Conservation (phyloP, 2,113 vertebrate genomes). For the Solea senegalensis region DNA sequence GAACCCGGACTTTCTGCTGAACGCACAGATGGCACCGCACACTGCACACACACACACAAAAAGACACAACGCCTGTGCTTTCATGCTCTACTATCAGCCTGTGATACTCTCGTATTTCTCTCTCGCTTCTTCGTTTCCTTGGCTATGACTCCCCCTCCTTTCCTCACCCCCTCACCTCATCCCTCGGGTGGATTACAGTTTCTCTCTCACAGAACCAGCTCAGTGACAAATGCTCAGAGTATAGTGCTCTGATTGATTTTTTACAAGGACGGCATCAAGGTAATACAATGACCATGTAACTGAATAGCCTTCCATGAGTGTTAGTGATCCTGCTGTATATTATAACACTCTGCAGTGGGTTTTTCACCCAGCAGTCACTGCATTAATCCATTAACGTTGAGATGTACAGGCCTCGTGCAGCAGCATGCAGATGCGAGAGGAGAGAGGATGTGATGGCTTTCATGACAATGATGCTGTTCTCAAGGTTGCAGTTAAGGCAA, state of each 20-base stretch:
- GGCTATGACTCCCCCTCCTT: constrained; percentile 9
- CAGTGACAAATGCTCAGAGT: constrained; percentile 47
- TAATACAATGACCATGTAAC: constrained; percentile 60
- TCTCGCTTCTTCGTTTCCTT: constrained; percentile 1
- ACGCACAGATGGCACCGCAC: constrained; percentile 48
- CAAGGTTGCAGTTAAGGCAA: neutral
- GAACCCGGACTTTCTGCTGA: constrained; percentile 77
- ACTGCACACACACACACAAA: constrained; percentile 39
- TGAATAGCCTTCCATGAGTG: constrained; percentile 35
- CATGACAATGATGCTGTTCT: neutral
- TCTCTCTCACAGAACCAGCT: constrained; percentile 19
- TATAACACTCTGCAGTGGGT: constrained; percentile 13
- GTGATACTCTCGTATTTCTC: neutral
- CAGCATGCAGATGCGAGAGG: constrained; percentile 18
- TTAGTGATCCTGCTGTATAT: constrained; percentile 8
- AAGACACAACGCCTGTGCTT: constrained; percentile 3
- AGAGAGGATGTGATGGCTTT: constrained; percentile 14
- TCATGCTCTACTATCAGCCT: constrained; percentile 5
- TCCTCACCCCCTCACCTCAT: neutral
- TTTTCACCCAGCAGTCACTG: constrained; percentile 39
- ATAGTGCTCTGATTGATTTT: constrained; percentile 67
- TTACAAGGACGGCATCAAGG: constrained; percentile 63
- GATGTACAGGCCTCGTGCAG: constrained; percentile 3
- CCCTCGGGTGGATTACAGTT: constrained; percentile 49
- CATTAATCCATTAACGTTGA: constrained; percentile 60